Percentiles rank a stretch among this genome's conserved stretches.
These are phyloP conservation scores for Andrena haemorrhoa DNA, from an alignment of 2,888 invertebrate genomes.

Conservation along the genomic window DNA sequence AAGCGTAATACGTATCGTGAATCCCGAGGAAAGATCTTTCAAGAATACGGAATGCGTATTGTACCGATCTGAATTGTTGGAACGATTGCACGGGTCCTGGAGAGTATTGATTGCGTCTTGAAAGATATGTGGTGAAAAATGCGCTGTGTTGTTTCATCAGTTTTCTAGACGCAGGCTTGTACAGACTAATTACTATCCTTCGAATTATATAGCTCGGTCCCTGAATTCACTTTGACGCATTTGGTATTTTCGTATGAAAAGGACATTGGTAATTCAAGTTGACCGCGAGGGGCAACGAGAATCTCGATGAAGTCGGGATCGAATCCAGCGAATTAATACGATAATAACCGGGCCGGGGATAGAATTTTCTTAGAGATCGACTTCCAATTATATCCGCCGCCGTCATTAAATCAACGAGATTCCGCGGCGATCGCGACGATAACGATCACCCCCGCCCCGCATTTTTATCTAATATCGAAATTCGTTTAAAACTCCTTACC, in stretches of 20 bases:
- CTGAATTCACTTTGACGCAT: no score
- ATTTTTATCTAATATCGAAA: constrained; percentile 52
- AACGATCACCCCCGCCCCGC: constrained; percentile 45
- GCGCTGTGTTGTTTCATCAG: no score
- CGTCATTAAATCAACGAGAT: constrained; percentile 47
- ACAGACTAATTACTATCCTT: no score
- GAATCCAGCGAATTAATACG: constrained; percentile 41
- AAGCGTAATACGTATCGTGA: constrained; percentile 23
- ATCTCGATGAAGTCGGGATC: constrained; percentile 11
- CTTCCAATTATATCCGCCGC: constrained; percentile 54
- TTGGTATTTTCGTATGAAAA: no score
- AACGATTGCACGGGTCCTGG: not conserved
- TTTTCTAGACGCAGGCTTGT: no score
- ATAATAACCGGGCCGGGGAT: constrained; percentile 25
- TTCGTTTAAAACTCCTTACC: constrained; percentile 54
- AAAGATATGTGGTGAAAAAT: no score
- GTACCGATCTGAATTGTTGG: constrained; percentile 4
- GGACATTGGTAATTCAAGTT: not conserved
- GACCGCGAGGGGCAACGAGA: not conserved
- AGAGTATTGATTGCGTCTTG: not conserved
- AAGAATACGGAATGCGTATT: not conserved
- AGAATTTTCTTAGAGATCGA: constrained; percentile 49
- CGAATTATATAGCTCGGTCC: no score
- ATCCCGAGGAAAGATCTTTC: constrained; percentile 26
- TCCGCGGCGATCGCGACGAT: constrained; percentile 33